These are phyloP conservation scores for Glomeris maerens DNA, from an alignment of 1,140 invertebrate species.

Conservation along the genomic window DNA sequence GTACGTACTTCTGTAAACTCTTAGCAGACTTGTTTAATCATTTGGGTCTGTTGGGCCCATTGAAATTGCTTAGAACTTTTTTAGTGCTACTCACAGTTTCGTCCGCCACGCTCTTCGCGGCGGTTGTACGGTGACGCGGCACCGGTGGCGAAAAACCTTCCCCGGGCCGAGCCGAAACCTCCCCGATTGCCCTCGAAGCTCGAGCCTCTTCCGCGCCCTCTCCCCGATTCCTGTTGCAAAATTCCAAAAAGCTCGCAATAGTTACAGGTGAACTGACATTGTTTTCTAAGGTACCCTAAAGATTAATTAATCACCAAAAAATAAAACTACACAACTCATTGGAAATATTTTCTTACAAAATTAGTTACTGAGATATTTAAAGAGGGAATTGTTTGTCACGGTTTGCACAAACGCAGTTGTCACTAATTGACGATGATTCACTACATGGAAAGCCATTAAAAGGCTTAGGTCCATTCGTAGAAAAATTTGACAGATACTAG, in stretches of 20 bases:
- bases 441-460: too few relatives aligned
- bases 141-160: conserved; percentile 1
- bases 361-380: too few relatives aligned
- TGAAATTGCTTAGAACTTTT: background rate
- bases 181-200: conserved; percentile 24
- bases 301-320: background rate
- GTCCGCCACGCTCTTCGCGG: background rate
- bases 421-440: too few relatives aligned
- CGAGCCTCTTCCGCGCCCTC: conserved; percentile 18
- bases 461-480: too few relatives aligned
- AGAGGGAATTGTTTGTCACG: too few relatives aligned
- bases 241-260: conserved; percentile 15
- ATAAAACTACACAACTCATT: background rate
- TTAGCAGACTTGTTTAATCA: too few relatives aligned
- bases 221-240: conserved; percentile 16
- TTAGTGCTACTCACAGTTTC: background rate
- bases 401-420: too few relatives aligned
- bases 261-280: too few relatives aligned
- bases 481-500: too few relatives aligned
- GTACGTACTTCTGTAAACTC: too few relatives aligned
- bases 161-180: conserved; percentile 15
- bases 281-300: too few relatives aligned
- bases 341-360: background rate
- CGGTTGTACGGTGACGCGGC: background rate
- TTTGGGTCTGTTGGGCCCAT: too few relatives aligned